These are phyloP conservation scores for Menidia beryllina DNA, from an alignment of 2,113 vertebrate genomes.

Conservation along the genomic window DNA sequence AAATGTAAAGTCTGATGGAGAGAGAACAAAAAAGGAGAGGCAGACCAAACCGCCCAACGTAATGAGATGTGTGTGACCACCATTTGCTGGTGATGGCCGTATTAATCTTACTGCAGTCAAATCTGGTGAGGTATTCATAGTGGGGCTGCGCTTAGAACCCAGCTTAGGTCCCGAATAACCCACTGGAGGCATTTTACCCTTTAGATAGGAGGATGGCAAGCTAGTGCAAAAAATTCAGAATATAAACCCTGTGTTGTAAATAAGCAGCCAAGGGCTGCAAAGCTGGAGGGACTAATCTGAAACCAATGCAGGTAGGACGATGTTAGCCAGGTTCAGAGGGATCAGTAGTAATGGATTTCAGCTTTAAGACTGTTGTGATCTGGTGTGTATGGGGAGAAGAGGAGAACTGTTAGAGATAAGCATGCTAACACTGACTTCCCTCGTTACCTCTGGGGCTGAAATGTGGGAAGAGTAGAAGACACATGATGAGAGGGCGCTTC, in stretches of 20 bases:
- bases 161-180: slow-evolving; percentile 57
- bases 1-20: slow-evolving; percentile 25
- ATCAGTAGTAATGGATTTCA: slow-evolving; percentile 37
- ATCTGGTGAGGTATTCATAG: slow-evolving; percentile 54
- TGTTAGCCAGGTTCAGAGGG: slow-evolving; percentile 16
- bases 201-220: slow-evolving; percentile 52
- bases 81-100: slow-evolving; percentile 42
- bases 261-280: slow-evolving; percentile 18
- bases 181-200: slow-evolving; percentile 60
- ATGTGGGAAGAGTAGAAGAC: slow-evolving; percentile 55
- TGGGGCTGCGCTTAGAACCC: slow-evolving; percentile 27
- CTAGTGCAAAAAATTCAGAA: slow-evolving; percentile 26
- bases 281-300: too few relatives aligned
- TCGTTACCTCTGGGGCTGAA: slow-evolving; percentile 62
- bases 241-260: slow-evolving; percentile 58
- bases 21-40: slow-evolving; percentile 28
- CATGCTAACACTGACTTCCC: slow-evolving; percentile 57
- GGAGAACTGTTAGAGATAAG: slow-evolving; percentile 64
- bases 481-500: slow-evolving; percentile 34
- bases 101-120: slow-evolving; percentile 70
- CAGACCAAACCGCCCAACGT: slow-evolving; percentile 17
- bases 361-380: slow-evolving; percentile 43
- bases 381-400: slow-evolving; percentile 32
- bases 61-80: slow-evolving; percentile 50
- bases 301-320: slow-evolving; percentile 13